These are phyloP conservation scores for Leptinotarsa defecta DNA, from an alignment of 1,140 invertebrate species.

Conservation along the genomic window DNA sequence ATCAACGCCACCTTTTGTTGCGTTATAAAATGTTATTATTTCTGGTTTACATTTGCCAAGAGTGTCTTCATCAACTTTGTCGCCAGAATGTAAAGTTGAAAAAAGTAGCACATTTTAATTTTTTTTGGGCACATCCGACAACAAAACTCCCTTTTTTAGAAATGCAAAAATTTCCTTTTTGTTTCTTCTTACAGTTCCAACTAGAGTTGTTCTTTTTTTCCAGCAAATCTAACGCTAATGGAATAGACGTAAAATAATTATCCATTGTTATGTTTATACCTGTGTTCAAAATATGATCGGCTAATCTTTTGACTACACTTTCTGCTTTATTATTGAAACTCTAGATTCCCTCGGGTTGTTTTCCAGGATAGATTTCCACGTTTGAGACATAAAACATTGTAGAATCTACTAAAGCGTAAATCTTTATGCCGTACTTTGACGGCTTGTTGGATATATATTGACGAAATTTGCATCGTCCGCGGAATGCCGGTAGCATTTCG, in stretches of 20 bases:
- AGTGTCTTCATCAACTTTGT: conserved; percentile 35
- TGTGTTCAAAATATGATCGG: not conserved
- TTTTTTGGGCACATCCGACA: conserved; percentile 51
- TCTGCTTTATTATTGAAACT: conserved; percentile 11
- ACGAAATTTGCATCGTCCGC: conserved; percentile 23
- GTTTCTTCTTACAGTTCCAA: too few relatives aligned
- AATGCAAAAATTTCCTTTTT: too few relatives aligned
- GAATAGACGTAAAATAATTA: conserved; percentile 37
- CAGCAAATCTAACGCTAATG: conserved; percentile 44
- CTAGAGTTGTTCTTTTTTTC: too few relatives aligned
- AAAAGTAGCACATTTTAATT: conserved; percentile 41
- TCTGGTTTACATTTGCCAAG: conserved; percentile 49
- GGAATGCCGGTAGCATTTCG: too few relatives aligned
- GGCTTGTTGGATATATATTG: conserved; percentile 28
- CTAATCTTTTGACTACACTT: conserved; percentile 10
- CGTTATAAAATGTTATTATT: conserved; percentile 57
- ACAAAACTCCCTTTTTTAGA: too few relatives aligned
- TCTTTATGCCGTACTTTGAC: conserved; percentile 28
- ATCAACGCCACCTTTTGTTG: conserved; percentile 56
- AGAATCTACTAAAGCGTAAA: conserved; percentile 26
- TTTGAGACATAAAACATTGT: conserved; percentile 10
- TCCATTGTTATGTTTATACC: conserved; percentile 23
- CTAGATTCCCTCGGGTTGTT: conserved; percentile 16
- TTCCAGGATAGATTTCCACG: conserved; percentile 26
- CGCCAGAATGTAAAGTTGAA: conserved; percentile 42